Evolutionary conservation across 2,113 vertebrate genomes (phyloP).

Genomic region (Tetraodon nigroviridis): DNA sequence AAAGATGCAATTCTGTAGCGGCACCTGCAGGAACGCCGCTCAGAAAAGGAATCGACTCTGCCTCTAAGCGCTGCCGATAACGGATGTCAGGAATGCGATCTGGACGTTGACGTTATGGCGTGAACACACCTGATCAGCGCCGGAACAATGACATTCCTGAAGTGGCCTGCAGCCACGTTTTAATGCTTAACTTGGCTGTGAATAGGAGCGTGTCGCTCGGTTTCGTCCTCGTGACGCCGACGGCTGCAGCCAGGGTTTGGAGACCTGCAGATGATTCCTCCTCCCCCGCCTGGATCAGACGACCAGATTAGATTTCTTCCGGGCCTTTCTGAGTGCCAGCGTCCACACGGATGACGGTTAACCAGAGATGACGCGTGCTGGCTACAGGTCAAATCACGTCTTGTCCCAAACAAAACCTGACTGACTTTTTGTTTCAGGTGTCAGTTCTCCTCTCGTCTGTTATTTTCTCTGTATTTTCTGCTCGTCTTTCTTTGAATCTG

Average conservation of each 20-base stretch:
- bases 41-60: conserved; percentile 57
- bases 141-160: conserved; percentile 38
- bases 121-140: conserved; percentile 26
- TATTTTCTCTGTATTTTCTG: not conserved
- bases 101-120: conserved; percentile 21
- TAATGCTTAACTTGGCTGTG: conserved; percentile 45
- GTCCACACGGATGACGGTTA: conserved; percentile 47
- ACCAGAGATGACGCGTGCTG: conserved; percentile 33
- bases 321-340: conserved; percentile 23
- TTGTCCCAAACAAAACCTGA: conserved; percentile 23
- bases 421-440: conserved; percentile 1
- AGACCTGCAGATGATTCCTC: conserved; percentile 10
- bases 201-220: conserved; percentile 17
- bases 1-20: conserved; percentile 14
- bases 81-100: conserved; percentile 10
- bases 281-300: conserved; percentile 14
- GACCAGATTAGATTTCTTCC: conserved; percentile 39
- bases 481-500: not conserved
- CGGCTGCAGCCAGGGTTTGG: conserved; percentile 7
- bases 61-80: conserved; percentile 31
- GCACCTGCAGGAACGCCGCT: conserved; percentile 29
- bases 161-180: not conserved
- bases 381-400: conserved; percentile 38
- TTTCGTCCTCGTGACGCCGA: conserved; percentile 5
- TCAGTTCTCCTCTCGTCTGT: not conserved